Base-by-base conservation (phyloP, 2,113 vertebrate species). In the Gallinago media region DNA sequence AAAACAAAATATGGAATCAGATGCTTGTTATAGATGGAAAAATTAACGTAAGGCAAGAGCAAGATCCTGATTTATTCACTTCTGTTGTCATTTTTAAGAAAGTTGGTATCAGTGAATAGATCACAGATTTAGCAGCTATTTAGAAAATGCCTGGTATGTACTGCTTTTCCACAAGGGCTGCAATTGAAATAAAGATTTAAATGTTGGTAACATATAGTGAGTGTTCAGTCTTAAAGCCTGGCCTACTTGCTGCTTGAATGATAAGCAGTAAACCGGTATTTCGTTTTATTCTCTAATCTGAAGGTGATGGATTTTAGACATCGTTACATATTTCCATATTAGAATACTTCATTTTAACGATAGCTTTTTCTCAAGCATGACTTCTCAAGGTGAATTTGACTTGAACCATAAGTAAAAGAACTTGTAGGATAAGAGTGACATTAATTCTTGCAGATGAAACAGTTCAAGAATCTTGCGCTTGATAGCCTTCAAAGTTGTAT, bases 101-200 rank as follows among this genome's bases (percentile, higher is more conserved):
- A 74, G 31, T 1, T 77, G 34, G 1, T 62, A 23, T 52, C 16
- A 17, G 3, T 61, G 49, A 70, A 34, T 31, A 70, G 65, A 93
- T 95, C 72, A 70, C 34, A 32, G 81, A 94, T 94, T 95, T 78
- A 94, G 54, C 92, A 89, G 31, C 92, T 95, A 34, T 86, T 94
- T 91, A 78, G 94, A 95, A 97, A 77, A 93, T 58, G 21, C 36
- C 80, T 14, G 58, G 6, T 66, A 42, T 83, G 29, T 96, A 42
- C 40, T 52, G 29, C n/a, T 88, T 91, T 87, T 92, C 70, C 22
- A 15, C 12, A 44, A 65, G 34, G 88, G 70, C 71, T 92, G 54
- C 74, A 87, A 58, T 95, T 95, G 85, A 90, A 86, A 88, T 61
- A 56, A 75, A n/a, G 81, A 36, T 88, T 87, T 46, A 61, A 86